phyloP scores from a whole-genome alignment of 2,888 invertebrate genomes.

The Venusia cambrica region DNA sequence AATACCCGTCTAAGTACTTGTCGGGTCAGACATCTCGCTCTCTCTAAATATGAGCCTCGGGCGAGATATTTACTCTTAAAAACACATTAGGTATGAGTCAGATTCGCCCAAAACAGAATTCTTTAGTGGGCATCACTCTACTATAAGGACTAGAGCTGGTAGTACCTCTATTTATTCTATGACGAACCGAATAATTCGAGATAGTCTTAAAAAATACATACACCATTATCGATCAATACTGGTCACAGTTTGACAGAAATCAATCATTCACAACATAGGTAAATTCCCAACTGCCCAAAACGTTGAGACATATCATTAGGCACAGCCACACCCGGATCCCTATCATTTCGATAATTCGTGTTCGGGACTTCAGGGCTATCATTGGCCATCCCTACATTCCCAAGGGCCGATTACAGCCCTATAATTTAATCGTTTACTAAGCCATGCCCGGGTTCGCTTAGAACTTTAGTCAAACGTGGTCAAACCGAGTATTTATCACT shows the following conservation, averaged over 20 bases:
- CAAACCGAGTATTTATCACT: slow-evolving; percentile 74
- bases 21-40: too few relatives aligned
- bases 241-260: slow-evolving; percentile 20
- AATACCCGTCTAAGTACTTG: too few relatives aligned
- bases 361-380: slow-evolving; percentile 34
- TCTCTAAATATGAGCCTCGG: too few relatives aligned
- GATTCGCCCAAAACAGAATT: too few relatives aligned
- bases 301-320: slow-evolving; percentile 51
- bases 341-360: slow-evolving; percentile 58
- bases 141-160: too few relatives aligned
- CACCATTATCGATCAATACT: slow-evolving; percentile 7
- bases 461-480: slow-evolving; percentile 70
- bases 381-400: slow-evolving; percentile 47
- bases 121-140: too few relatives aligned
- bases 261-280: slow-evolving; percentile 43
- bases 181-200: too few relatives aligned
- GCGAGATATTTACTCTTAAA: too few relatives aligned
- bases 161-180: too few relatives aligned
- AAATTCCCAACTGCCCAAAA: slow-evolving; percentile 35
- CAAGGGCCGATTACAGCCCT: slow-evolving; percentile 41
- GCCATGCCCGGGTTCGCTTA: slow-evolving; percentile 53
- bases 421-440: slow-evolving; percentile 66
- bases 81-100: too few relatives aligned
- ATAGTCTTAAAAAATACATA: too few relatives aligned
- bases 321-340: slow-evolving; percentile 45